phyloP scores from a whole-genome alignment of 2,888 invertebrate genomes.

The Brachyptera putata region DNA sequence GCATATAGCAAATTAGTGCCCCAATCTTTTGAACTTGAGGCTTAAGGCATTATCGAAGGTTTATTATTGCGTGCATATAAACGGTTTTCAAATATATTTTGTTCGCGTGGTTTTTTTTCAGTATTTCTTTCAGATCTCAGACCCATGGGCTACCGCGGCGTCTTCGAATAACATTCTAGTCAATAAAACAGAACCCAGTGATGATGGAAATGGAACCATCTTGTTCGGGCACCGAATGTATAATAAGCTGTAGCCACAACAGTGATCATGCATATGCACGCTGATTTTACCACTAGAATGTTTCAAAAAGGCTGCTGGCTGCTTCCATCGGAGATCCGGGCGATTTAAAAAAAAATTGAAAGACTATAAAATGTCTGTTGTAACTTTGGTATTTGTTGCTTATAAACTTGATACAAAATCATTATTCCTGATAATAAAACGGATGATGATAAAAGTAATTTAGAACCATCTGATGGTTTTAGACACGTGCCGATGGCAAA shows the following conservation, averaged over 20 bases:
- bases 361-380: no score
- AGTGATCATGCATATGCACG: neutral
- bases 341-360: no score
- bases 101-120: constrained; percentile 8
- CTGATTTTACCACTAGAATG: neutral
- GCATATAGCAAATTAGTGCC: constrained; percentile 20
- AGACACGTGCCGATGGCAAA: no score
- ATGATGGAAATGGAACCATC: neutral
- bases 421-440: no score
- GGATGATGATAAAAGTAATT: no score
- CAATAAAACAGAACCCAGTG: constrained; percentile 10
- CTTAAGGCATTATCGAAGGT: constrained; percentile 3
- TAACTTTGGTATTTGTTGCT: no score
- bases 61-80: neutral
- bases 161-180: no score
- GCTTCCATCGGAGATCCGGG: no score
- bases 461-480: no score
- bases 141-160: constrained; percentile 14
- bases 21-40: constrained; percentile 15
- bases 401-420: no score
- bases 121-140: neutral
- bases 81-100: neutral
- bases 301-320: no score
- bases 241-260: neutral
- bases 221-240: neutral